Conservation (phyloP, 2,888 invertebrate genomes). For the Polylopha cassiicola region DNA sequence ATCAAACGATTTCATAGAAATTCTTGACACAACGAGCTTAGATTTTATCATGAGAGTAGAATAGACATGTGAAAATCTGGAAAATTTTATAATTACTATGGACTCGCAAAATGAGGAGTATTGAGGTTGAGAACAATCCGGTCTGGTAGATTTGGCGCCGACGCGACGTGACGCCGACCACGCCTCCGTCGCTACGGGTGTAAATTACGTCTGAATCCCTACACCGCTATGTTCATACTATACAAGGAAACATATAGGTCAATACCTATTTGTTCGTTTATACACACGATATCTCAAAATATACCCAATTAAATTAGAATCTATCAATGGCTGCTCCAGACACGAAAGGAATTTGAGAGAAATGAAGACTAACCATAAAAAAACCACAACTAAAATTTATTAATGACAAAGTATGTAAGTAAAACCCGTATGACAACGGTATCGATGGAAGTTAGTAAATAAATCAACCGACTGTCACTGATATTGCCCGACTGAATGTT, state of each 20-base stretch:
- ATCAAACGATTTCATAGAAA: conserved; percentile 22
- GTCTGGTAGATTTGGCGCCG: conserved; percentile 58
- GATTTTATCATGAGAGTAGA: background rate
- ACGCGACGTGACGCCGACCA: conserved; percentile 65
- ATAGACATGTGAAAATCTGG: too few relatives aligned
- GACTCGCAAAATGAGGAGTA: conserved; percentile 34
- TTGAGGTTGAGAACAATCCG: conserved; percentile 51
- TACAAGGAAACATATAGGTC: background rate
- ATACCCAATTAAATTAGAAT: too few relatives aligned
- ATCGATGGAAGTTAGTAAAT: conserved; percentile 32
- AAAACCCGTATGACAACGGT: conserved; percentile 18
- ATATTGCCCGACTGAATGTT: conserved; percentile 34
- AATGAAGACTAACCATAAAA: too few relatives aligned
- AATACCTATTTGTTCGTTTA: too few relatives aligned
- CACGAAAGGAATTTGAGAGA: too few relatives aligned
- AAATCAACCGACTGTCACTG: conserved; percentile 31
- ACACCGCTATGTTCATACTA: conserved; percentile 33
- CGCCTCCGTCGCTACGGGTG: conserved; percentile 57
- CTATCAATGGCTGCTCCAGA: too few relatives aligned
- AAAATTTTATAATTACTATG: too few relatives aligned
- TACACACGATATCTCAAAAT: too few relatives aligned
- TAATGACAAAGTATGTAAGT: too few relatives aligned
- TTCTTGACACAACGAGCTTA: background rate
- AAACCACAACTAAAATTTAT: too few relatives aligned
- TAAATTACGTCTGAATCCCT: conserved; percentile 43